Evolutionary conservation across 2,113 vertebrate species (phyloP), one percentile per base, ranked within the genome.

Genomic region (Takifugu flavidus): DNA sequence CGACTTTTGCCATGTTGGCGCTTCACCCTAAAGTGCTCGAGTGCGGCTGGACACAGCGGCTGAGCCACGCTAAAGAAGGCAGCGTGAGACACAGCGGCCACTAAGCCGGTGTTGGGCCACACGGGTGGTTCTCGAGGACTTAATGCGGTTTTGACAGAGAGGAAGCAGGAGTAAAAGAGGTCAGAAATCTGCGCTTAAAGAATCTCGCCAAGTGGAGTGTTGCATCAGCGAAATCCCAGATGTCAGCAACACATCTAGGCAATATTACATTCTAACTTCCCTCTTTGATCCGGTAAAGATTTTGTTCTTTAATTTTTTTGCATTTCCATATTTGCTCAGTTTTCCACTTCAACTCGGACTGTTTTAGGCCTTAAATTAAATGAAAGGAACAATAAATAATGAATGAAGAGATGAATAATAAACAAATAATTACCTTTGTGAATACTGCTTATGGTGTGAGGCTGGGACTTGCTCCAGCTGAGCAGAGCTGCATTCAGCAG

Each of bases 181-280:
- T 69, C 20, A 20, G 20, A 20, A 20, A 82, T 60, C 4, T 67
- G 53, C 60, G 69, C 61, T 58, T 65, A 52, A 27, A 61, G 66
- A 67, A 65, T 57, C 46, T 74, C 53, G 72, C 81, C 73, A 62
- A 4, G 59, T 80, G 76, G 67, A 27, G 73, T 80, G 67, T 77
- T 72, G 74, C 73, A 67, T 20, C 20, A 20, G 20, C 20, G 20
- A 20, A 20, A 20, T 72, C 66, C 72, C 62, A 66, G 78, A 86
- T 77, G 84, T 82, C 79, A 77, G 70, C 62, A 75, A 68, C 59
- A 56, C 0, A 49, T 7, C 2, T n/a, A n/a, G 34, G 7, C 34
- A 39, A 39, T 10, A 11, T 39, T 39, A 39, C 34, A 39, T 8
- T 39, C 7, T 39, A 39, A 39, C 56, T 14, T 42, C 78, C 60